phyloP scores from a whole-genome alignment of 2,888 invertebrate genomes.

The Chelonus formosanus region DNA sequence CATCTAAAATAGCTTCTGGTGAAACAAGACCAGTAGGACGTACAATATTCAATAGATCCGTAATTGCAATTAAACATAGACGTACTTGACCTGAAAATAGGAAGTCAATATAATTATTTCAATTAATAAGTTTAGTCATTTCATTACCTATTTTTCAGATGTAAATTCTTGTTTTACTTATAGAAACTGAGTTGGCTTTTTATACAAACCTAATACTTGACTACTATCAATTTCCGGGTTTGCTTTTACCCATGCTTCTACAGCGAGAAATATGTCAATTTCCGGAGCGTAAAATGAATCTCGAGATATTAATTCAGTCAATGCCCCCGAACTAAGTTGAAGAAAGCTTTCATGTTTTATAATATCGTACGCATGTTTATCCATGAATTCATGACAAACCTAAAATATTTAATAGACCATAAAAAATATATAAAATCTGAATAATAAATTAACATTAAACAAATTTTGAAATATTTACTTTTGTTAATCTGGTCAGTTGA shows the following conservation, averaged over 20 bases:
- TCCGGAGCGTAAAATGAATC: conserved; percentile 98
- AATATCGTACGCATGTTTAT: conserved; percentile 86
- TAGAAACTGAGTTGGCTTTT: background rate
- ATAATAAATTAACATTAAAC: conserved; percentile 1
- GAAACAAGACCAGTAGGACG: conserved; percentile 86
- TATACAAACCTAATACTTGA: conserved; percentile 51
- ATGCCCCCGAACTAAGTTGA: conserved; percentile 81
- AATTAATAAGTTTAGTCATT: background rate
- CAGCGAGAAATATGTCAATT: conserved; percentile 92
- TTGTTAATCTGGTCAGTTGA: conserved; percentile 69
- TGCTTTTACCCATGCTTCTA: conserved; percentile 84
- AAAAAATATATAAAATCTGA: background rate
- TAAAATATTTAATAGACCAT: conserved; percentile 48
- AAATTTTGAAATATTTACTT: conserved; percentile 44
- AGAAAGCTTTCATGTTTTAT: conserved; percentile 86
- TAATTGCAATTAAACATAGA: conserved; percentile 86
- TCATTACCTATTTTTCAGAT: background rate
- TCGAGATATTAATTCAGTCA: conserved; percentile 85
- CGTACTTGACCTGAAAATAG: conserved; percentile 66
- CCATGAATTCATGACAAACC: conserved; percentile 90
- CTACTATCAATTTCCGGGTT: conserved; percentile 72
- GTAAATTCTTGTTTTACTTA: background rate
- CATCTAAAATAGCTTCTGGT: conserved; percentile 92
- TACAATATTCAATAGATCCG: conserved; percentile 88
- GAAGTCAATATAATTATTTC: conserved; percentile 11